Evolutionary conservation across 2,113 vertebrate species (phyloP).

Genomic region (Oryzias celebensis): DNA sequence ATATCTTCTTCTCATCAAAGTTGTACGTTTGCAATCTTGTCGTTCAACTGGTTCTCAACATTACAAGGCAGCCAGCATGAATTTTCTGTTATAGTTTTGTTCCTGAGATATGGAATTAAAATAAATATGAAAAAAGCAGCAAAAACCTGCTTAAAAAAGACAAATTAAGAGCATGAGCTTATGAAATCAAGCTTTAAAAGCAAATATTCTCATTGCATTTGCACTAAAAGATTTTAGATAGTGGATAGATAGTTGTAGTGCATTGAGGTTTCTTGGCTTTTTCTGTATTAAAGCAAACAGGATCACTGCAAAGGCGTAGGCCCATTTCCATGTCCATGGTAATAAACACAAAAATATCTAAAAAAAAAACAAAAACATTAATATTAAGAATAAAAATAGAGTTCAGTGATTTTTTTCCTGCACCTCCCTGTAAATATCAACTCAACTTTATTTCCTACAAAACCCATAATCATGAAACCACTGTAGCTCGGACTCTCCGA

Average conservation of each 20-base stretch:
- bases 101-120: constrained; percentile 96
- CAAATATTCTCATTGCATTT: constrained; percentile 39
- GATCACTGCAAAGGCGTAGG: too few relatives aligned
- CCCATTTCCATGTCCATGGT: too few relatives aligned
- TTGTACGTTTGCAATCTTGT: constrained; percentile 26
- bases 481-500: constrained; percentile 55
- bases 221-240: constrained; percentile 79
- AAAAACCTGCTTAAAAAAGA: not conserved
- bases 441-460: constrained; percentile 66
- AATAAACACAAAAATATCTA: not conserved
- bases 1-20: constrained; percentile 2
- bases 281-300: too few relatives aligned
- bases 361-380: constrained; percentile 11
- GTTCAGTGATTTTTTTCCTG: constrained; percentile 58
- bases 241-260: constrained; percentile 57
- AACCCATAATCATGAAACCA: constrained; percentile 50
- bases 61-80: constrained; percentile 61
- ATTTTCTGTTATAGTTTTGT: constrained; percentile 73
- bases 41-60: not conserved
- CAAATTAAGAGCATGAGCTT: constrained; percentile 74
- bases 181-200: constrained; percentile 69
- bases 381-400: constrained; percentile 53
- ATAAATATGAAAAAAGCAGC: constrained; percentile 77
- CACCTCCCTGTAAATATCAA: constrained; percentile 72
- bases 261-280: too few relatives aligned